phyloP scores from a whole-genome alignment of 1,140 invertebrate species.

The Bursaphelenchus mucronatus region DNA sequence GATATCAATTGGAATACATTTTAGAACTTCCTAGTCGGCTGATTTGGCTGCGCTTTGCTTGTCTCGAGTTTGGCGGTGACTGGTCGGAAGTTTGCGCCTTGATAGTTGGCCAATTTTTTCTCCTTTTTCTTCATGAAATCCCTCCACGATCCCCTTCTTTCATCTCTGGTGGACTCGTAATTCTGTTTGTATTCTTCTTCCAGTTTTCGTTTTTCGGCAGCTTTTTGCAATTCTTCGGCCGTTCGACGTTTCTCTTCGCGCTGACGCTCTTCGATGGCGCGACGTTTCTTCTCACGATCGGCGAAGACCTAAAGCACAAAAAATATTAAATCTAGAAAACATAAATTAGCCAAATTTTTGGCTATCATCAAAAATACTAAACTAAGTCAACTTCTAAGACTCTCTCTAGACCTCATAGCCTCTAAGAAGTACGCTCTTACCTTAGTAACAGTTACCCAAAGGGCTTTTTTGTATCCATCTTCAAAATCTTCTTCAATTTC shows the following conservation, averaged over 20 bases:
- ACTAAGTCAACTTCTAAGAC: slow-evolving; percentile 11
- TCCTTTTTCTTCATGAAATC: slow-evolving; percentile 35
- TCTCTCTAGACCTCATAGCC: background rate
- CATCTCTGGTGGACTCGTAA: slow-evolving; percentile 60
- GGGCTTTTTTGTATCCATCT: slow-evolving; percentile 50
- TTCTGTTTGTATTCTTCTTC: slow-evolving; percentile 60
- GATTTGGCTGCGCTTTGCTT: slow-evolving; percentile 2
- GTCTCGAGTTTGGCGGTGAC: slow-evolving; percentile 34
- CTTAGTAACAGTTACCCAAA: slow-evolving; percentile 54
- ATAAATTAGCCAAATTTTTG: slow-evolving; percentile 3
- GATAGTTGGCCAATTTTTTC: slow-evolving; percentile 34
- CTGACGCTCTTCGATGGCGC: slow-evolving; percentile 53
- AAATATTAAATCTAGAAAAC: slow-evolving; percentile 16
- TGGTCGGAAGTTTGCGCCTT: slow-evolving; percentile 41
- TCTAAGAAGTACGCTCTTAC: slow-evolving; percentile 23
- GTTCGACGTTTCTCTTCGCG: slow-evolving; percentile 54
- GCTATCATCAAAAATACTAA: background rate
- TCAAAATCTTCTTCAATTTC: slow-evolving; percentile 80
- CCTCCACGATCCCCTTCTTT: slow-evolving; percentile 39
- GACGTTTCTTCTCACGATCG: slow-evolving; percentile 57
- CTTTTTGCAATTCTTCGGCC: slow-evolving; percentile 48
- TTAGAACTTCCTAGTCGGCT: too few relatives aligned
- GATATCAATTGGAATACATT: too few relatives aligned
- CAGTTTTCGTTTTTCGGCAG: slow-evolving; percentile 54
- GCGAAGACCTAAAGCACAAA: slow-evolving; percentile 47